Conservation (phyloP, 2,113 vertebrate genomes). For the Pygathrix nemaeus region DNA sequence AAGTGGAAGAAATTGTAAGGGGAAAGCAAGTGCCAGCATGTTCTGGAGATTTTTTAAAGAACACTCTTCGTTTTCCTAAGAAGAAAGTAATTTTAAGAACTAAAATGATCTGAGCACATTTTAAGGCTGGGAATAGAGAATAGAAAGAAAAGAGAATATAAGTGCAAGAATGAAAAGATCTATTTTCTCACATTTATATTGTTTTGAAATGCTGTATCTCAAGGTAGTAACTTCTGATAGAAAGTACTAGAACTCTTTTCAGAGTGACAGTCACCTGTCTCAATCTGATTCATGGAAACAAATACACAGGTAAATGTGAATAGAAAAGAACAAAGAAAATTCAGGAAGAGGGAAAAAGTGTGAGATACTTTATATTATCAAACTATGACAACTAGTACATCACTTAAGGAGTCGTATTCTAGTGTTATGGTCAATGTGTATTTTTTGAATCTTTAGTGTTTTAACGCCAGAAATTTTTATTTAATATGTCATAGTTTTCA, state of each 20-base stretch:
- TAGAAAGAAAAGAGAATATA: background rate
- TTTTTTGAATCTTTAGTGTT: background rate
- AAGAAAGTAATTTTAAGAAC: background rate
- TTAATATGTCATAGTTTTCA: background rate
- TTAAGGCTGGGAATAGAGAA: background rate
- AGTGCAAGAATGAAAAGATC: background rate
- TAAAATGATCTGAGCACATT: background rate
- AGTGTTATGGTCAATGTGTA: background rate
- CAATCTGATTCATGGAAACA: background rate
- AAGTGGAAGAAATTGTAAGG: background rate
- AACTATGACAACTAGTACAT: background rate
- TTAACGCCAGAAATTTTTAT: background rate
- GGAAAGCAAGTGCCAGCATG: background rate
- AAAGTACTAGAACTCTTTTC: background rate
- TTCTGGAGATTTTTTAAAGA: background rate
- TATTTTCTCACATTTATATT: background rate
- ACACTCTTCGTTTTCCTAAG: background rate
- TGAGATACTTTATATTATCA: background rate
- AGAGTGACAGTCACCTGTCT: background rate
- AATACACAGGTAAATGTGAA: background rate
- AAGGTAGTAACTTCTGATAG: background rate
- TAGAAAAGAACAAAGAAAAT: background rate
- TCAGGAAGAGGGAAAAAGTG: background rate
- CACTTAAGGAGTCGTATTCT: background rate
- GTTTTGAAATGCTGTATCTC: background rate